These are phyloP conservation scores for Diadegma fenestrale DNA, from an alignment of 2,888 invertebrate species.

Conservation along the genomic window DNA sequence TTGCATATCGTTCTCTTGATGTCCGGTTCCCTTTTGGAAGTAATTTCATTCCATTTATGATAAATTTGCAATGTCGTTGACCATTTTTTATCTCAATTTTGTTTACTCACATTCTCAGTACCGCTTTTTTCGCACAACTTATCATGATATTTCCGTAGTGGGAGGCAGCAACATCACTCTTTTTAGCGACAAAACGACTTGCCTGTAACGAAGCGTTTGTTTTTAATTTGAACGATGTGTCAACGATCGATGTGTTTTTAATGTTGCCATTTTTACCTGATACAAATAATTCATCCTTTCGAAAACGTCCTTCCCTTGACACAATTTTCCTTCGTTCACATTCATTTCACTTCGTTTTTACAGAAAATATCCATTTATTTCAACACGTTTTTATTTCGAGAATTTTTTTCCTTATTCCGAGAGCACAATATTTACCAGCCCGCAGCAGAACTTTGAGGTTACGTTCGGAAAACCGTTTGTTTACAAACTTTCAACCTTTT, in stretches of 20 bases:
- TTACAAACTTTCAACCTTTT: background rate
- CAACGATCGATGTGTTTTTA: background rate
- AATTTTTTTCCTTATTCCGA: background rate
- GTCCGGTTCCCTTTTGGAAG: constrained; percentile 86
- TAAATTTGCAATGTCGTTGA: background rate
- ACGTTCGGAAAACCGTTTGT: background rate
- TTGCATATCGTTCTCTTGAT: constrained; percentile 88
- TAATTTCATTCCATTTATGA: background rate
- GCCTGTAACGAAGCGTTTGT: constrained; percentile 83
- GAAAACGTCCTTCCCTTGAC: constrained; percentile 89
- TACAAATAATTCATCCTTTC: constrained; percentile 90
- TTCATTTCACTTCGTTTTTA: constrained; percentile 28
- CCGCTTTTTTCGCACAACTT: constrained; percentile 87
- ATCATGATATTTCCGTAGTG: constrained; percentile 87
- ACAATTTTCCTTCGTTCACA: constrained; percentile 84
- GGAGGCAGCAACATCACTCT: constrained; percentile 84
- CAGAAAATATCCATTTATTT: background rate
- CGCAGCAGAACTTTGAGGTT: background rate
- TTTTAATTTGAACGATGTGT: background rate
- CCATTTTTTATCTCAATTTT: background rate
- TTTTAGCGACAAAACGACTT: constrained; percentile 85
- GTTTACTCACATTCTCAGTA: constrained; percentile 87
- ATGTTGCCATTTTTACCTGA: constrained; percentile 85
- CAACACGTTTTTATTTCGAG: background rate
- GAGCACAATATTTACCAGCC: background rate